Percentiles rank a stretch among this genome's conserved stretches.
Evolutionary conservation across 2,113 vertebrate species (phyloP).

Genomic region (Tenrec ecaudatus): DNA sequence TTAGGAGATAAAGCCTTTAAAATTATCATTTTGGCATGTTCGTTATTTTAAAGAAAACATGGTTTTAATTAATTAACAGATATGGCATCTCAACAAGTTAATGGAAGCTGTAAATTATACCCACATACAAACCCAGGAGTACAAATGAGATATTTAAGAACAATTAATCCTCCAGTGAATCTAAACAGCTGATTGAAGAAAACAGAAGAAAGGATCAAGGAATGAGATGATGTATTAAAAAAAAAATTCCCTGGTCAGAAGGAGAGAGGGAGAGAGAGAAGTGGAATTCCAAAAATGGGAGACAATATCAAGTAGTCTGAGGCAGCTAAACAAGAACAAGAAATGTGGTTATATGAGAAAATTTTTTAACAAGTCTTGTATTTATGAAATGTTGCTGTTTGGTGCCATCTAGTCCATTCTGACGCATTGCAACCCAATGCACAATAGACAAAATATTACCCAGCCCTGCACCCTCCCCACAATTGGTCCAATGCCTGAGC

Average conservation of each 20-base stretch:
- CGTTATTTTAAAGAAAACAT: background rate
- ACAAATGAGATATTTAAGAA: background rate
- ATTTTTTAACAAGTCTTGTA: too few species aligned
- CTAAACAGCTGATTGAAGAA: background rate
- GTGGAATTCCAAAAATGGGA: background rate
- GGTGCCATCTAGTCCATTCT: too few species aligned
- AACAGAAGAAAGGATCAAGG: background rate
- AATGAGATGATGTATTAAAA: background rate
- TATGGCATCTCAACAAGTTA: background rate
- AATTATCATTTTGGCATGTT: background rate
- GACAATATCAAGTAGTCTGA: background rate
- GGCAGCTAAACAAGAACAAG: too few species aligned
- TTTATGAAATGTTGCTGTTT: too few species aligned
- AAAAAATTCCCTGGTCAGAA: background rate
- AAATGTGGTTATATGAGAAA: too few species aligned
- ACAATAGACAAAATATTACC: too few species aligned
- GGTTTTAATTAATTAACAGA: background rate
- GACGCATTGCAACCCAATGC: too few species aligned
- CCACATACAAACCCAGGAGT: background rate
- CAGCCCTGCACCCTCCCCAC: too few species aligned
- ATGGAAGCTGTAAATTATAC: background rate
- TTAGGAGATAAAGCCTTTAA: background rate
- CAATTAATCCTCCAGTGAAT: background rate
- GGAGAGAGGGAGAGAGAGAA: background rate
- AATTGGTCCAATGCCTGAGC: too few species aligned